phyloP scores from a whole-genome alignment of 2,888 invertebrate genomes.

The Ceratothoa steindachneri region DNA sequence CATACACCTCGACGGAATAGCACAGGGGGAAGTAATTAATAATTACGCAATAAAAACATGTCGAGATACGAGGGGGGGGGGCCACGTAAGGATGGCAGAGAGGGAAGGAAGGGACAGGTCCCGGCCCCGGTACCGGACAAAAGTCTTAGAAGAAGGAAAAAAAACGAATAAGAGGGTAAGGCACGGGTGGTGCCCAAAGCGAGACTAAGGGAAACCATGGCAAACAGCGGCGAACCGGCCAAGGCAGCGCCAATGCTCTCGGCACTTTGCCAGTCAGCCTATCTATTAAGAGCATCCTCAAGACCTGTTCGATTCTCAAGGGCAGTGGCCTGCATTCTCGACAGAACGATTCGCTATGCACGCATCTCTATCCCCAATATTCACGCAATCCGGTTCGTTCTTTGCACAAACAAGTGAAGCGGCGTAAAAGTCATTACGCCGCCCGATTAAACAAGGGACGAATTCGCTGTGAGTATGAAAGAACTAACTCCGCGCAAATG shows the following conservation, averaged over 20 bases:
- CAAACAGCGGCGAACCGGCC: constrained; percentile 1
- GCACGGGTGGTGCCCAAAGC: not conserved
- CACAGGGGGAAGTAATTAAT: not conserved
- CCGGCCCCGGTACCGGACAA: not conserved
- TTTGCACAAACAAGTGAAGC: too few relatives aligned
- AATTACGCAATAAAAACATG: not conserved
- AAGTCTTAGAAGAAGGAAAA: not conserved
- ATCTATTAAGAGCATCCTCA: constrained; percentile 5
- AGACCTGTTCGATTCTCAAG: not conserved
- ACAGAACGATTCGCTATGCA: not conserved
- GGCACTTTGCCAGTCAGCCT: constrained; percentile 9
- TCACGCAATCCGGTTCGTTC: too few relatives aligned
- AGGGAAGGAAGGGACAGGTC: not conserved
- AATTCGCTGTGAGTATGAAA: too few relatives aligned
- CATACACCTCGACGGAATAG: not conserved
- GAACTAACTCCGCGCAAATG: too few relatives aligned
- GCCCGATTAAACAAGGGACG: too few relatives aligned
- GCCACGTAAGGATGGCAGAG: not conserved
- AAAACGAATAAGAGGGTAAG: not conserved
- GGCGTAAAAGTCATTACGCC: too few relatives aligned
- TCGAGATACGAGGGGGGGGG: not conserved
- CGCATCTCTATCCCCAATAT: too few relatives aligned
- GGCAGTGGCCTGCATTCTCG: not conserved
- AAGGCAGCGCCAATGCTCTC: not conserved
- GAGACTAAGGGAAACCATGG: not conserved